Evolutionary conservation across 2,797 vertebrate genomes (phyloP), one percentile per base, ranked within the genome.

Genomic region (Sebastes cheni): DNA sequence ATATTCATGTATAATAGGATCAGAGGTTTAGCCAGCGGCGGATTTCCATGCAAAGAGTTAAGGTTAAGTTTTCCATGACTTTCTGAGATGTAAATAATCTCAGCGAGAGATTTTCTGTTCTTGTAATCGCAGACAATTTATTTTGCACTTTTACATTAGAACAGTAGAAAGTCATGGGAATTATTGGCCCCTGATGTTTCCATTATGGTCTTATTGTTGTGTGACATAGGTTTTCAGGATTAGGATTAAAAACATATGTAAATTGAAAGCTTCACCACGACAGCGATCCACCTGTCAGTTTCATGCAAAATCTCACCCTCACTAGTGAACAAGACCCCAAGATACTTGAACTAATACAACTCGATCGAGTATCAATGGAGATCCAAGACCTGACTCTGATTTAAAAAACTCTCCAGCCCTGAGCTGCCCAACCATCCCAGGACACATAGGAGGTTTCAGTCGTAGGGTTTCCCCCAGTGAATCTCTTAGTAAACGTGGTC

Each of bases 141-240:
- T 32, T 52, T 75, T 54, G 2, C 12, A 69, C 6, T 18, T 23
- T 55, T 8, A 54, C 50, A 54, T 60, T 42, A 55, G 77, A 22
- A 79, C 75, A 86, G 74, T 66, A 67, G 86, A 75, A 52, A 46
- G 11, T 70, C 32, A 85, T 23, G 7, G 58, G 67, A 68, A 39
- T 84, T 73, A 86, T 79, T 80, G 81, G 69, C 65, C 39, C 27
- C 70, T 81, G 82, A 83, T 87, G 85, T 84, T 87, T 81, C 72
- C 81, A 83, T 79, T 86, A 79, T 75, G 22, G 18, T 62, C 4
- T 86, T 75, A 86, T 77, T 87, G 56, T 77, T 85, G 23, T 80
- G 75, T 84, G 76, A 67, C 83, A 82, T 71, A 64, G 20, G 60
- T 72, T 85, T 76, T 52, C 9, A 34, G 72, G 77, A 89, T 84